These are phyloP conservation scores for Phainopepla nitens DNA, from an alignment of 2,113 vertebrate genomes.

Conservation along the genomic window DNA sequence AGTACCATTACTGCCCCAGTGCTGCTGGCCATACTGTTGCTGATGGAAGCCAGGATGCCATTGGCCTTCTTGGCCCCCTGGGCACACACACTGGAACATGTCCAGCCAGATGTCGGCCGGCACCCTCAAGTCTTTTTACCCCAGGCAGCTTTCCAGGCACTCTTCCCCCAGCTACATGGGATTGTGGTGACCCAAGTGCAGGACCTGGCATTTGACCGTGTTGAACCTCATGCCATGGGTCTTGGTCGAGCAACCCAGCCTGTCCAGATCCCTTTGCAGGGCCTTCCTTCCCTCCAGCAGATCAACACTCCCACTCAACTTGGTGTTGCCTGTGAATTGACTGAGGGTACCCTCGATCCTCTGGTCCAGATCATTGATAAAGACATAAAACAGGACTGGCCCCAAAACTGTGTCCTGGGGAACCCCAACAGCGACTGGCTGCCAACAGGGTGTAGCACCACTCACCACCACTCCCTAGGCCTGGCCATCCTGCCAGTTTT, in stretches of 20 bases:
- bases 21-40: neutral
- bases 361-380: neutral
- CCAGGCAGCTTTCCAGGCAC: neutral
- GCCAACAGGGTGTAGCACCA: neutral
- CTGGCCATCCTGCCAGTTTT: neutral
- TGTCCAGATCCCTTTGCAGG: neutral
- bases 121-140: neutral
- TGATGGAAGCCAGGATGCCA: neutral
- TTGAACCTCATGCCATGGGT: neutral
- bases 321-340: neutral
- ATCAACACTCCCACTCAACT: neutral
- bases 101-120: neutral
- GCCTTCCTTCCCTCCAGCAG: neutral
- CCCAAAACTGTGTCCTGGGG: neutral
- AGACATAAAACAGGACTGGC: neutral
- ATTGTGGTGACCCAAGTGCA: neutral
- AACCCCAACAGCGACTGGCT: rapidly evolving
- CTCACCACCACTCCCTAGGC: neutral
- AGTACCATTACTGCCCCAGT: neutral
- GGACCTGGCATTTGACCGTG: neutral
- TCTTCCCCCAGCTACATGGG: neutral
- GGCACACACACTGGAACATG: neutral
- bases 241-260: neutral
- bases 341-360: neutral
- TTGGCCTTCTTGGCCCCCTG: neutral